Evolutionary conservation across 2,888 invertebrate species (phyloP).

Genomic region (Iphiclides podalirius): DNA sequence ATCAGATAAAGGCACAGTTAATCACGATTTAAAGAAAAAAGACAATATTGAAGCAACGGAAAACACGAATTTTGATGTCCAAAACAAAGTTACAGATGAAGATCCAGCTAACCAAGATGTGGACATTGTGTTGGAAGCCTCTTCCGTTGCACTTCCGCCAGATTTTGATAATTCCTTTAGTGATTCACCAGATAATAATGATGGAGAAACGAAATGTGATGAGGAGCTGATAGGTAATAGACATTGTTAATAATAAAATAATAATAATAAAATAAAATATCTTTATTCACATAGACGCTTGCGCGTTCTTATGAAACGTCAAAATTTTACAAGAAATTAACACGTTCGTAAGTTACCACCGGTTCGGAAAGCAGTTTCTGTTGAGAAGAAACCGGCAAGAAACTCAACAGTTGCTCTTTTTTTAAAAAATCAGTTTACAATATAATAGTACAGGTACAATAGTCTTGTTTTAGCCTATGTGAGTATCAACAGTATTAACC

Average conservation of each 20-base stretch:
- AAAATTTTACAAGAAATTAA: too few relatives aligned
- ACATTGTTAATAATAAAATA: background rate
- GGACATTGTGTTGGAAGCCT: conserved; percentile 24
- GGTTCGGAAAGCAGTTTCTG: too few relatives aligned
- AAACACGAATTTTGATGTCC: conserved; percentile 29
- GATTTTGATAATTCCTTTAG: conserved; percentile 42
- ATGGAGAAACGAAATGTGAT: conserved; percentile 29
- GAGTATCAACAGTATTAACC: too few relatives aligned
- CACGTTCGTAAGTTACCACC: too few relatives aligned
- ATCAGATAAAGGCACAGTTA: conserved; percentile 43
- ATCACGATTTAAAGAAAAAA: conserved; percentile 16
- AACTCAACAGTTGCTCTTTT: too few relatives aligned
- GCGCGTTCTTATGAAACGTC: too few relatives aligned
- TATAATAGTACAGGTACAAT: too few relatives aligned
- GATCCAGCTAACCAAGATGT: conserved; percentile 21
- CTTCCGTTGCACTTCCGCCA: conserved; percentile 36
- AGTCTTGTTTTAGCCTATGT: too few relatives aligned
- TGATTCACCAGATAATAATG: conserved; percentile 38
- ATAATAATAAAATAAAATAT: too few relatives aligned
- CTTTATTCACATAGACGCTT: too few relatives aligned
- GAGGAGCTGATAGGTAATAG: conserved; percentile 32
- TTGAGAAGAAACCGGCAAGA: too few relatives aligned
- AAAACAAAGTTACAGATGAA: conserved; percentile 28
- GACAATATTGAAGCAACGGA: conserved; percentile 23
- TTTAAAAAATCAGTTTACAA: too few relatives aligned